Evolutionary conservation across 2,113 vertebrate genomes (phyloP).

Genomic region (Ellobius talpinus): DNA sequence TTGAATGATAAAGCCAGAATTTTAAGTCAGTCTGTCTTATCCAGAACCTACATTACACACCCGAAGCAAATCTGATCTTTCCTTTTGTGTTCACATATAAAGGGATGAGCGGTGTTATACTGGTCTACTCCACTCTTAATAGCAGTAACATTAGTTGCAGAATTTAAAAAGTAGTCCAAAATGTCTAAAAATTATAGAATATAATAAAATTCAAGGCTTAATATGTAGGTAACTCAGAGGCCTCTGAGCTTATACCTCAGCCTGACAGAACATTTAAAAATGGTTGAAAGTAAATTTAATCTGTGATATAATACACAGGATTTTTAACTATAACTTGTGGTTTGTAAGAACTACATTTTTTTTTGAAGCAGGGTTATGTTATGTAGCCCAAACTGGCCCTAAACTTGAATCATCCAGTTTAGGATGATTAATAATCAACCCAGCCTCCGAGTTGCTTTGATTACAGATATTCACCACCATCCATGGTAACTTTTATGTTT

Average conservation of each 20-base stretch:
- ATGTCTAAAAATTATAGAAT: not conserved
- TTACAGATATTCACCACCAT: not conserved
- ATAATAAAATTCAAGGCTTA: not conserved
- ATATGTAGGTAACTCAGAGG: not conserved
- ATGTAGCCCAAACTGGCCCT: not conserved
- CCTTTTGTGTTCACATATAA: not conserved
- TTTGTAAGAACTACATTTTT: not conserved
- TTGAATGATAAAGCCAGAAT: not conserved
- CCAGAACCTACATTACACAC: not conserved
- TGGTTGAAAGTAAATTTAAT: not conserved
- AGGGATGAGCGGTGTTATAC: not conserved
- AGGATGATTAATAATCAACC: too few species aligned
- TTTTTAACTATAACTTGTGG: conserved; percentile 37
- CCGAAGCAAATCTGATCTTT: conserved; percentile 9
- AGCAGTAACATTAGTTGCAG: conserved; percentile 46
- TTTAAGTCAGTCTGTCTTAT: not conserved
- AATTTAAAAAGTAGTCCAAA: conserved; percentile 45
- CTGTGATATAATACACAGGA: conserved; percentile 30
- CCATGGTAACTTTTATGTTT: not conserved
- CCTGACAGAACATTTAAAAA: not conserved
- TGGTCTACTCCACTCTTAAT: conserved; percentile 24
- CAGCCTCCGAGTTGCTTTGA: not conserved
- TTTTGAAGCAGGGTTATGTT: not conserved
- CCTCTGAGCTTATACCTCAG: not conserved
- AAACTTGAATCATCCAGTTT: not conserved